Base-by-base conservation (phyloP, 2,113 vertebrate species). In the Corynorhinus townsendii region DNA sequence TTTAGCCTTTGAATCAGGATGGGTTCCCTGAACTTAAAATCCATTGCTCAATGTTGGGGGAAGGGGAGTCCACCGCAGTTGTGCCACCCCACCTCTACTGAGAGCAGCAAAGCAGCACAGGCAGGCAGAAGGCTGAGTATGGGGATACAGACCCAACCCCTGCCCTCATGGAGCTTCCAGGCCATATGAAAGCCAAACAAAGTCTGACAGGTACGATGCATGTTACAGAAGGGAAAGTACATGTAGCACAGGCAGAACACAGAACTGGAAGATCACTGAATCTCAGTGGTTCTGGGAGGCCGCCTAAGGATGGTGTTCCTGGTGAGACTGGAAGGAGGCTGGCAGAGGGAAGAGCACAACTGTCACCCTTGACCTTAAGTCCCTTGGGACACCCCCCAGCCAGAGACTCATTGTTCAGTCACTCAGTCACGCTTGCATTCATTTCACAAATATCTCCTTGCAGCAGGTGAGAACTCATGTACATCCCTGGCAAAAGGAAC, bases 21-120 rank as follows among this genome's bases (percentile, higher is more conserved):
- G 24, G 49, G 33, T 80, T 40, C 28, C 38, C 0, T 0, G 0
- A 88, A 15, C n/a, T 82, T 16, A 73, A 28, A 73, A 71, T n/a
- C 19, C 45, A n/a, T 59, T 45, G n/a, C 56, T 75, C 35, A n/a
- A 12, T 47, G 45, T 77, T 77, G 64, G 54, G 81, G 49, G 59
- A 62, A 17, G 22, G 17, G 17, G 11, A 62, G 28, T 28, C 47
- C 40, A 92, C 5, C 69, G 82, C 7, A 5, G 45, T 8, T 30
- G 16, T 12, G 30, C 62, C 17, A 49, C 54, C n/a, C 45, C 26
- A 28, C 8, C 7, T 83, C 69, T 24, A 54, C 26, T 28, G 2
- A 92, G 33, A 86, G 38, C 87, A 59, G 22, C 33, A 35, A 54
- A 45, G 66, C 2, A 14, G 43, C 24, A n/a, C 8, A 16, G 3